Base-by-base conservation (phyloP, 2,888 invertebrate species). In the Dione juno region DNA sequence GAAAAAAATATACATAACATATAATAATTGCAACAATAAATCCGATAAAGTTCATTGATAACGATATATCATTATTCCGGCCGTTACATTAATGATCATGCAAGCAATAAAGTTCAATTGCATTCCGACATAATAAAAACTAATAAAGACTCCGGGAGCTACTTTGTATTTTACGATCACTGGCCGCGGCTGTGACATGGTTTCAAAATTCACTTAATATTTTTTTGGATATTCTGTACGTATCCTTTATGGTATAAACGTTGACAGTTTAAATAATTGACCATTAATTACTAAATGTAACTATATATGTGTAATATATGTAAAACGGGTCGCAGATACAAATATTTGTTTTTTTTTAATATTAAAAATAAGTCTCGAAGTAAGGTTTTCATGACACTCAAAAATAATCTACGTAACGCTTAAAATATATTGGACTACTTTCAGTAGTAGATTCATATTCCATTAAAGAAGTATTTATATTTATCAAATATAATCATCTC, bases 81-180 rank as follows among this genome's bases (percentile, higher is more conserved):
- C 70, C 74, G 74, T 77, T 76, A 75, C 73, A 74, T 76, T 76
- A 75, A 78, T 76, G 74, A 70, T 57, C 73, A 70, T 73, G 75
- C 76, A 74, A 69, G 76, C 73, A 77, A 78, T 77, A 77, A 78
- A 77, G 63, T 75, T 69, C 77, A 77, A 74, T 75, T 75, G 73
- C 70, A 76, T 74, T 74, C 74, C 73, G 67, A 71, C 74, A 74
- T 69, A 70, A 76, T 74, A 74, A 67, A 67, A 58, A 59, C 67
- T 67, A 67, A 74, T 72, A 77, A 74, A 68, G 74, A 66, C 66
- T 41, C 64, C 73, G 70, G 71, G 67, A 68, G 70, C 71, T 70
- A 67, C 66, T 68, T 72, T 48, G 66, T 68, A 58, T 68, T 74
- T 74, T 73, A 72, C 66, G 67, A 75, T 71, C 72, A 57, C 69